These are phyloP conservation scores for Caenorhabditis imperialis DNA, from an alignment of 2,888 invertebrate species.

Conservation along the genomic window DNA sequence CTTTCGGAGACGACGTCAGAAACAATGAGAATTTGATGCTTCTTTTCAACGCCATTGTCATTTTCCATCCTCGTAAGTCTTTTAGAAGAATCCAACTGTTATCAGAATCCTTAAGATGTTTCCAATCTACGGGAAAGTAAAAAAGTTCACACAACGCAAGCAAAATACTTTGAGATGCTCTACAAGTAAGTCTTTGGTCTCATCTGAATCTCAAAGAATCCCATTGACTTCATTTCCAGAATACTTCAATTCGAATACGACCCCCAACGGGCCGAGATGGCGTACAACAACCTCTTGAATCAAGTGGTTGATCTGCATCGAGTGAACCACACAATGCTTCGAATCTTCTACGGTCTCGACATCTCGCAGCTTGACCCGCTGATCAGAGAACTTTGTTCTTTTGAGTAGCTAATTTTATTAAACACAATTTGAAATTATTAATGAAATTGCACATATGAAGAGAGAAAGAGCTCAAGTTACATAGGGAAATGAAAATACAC, in stretches of 20 bases:
- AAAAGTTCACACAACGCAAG: slow-evolving; percentile 28
- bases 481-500: slow-evolving; percentile 27
- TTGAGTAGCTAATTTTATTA: slow-evolving; percentile 23
- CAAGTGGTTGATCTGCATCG: slow-evolving; percentile 65
- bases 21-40: slow-evolving; percentile 91
- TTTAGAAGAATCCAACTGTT: not conserved
- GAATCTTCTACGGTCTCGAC: slow-evolving; percentile 69
- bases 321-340: slow-evolving; percentile 66
- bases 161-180: slow-evolving; percentile 41
- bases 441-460: slow-evolving; percentile 31
- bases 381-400: slow-evolving; percentile 68
- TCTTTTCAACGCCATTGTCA: slow-evolving; percentile 90
- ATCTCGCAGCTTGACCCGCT: slow-evolving; percentile 71
- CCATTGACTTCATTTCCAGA: slow-evolving; percentile 40
- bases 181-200: slow-evolving; percentile 26
- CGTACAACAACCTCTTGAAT: slow-evolving; percentile 61
- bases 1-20: slow-evolving; percentile 82
- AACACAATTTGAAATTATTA: slow-evolving; percentile 6
- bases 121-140: slow-evolving; percentile 20
- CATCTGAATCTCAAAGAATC: not conserved
- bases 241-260: slow-evolving; percentile 65
- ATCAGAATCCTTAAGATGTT: slow-evolving; percentile 17
- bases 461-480: slow-evolving; percentile 1
- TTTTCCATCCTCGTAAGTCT: slow-evolving; percentile 85
- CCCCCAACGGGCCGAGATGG: slow-evolving; percentile 47